Evolutionary conservation across 1,140 invertebrate species (phyloP).

Genomic region (Danaus plexippus): DNA sequence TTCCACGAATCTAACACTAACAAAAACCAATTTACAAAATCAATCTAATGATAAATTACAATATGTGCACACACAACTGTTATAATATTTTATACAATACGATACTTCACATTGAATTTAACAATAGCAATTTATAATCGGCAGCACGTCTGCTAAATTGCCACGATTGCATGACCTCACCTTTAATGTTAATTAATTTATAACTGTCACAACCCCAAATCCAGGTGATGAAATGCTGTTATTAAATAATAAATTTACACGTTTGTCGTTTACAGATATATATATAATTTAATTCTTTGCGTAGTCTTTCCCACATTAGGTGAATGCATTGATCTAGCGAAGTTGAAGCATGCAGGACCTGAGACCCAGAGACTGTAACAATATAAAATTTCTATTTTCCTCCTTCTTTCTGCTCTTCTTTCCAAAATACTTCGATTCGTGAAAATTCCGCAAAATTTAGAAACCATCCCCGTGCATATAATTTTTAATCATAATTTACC

Average conservation of each 20-base stretch:
- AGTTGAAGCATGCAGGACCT: conserved; percentile 51
- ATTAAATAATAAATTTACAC: too few relatives aligned
- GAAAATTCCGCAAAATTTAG: conserved; percentile 61
- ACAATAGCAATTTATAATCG: conserved; percentile 37
- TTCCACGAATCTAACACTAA: conserved; percentile 63
- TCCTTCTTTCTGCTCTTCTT: conserved; percentile 41
- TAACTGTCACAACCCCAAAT: conserved; percentile 16
- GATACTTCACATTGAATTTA: conserved; percentile 27
- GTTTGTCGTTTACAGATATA: neutral
- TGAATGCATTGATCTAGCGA: conserved; percentile 39
- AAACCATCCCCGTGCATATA: conserved; percentile 58
- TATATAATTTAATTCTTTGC: conserved; percentile 13
- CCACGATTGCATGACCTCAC: conserved; percentile 57
- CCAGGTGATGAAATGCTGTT: neutral
- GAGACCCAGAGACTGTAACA: conserved; percentile 25
- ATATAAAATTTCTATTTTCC: conserved; percentile 31
- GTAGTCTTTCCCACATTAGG: conserved; percentile 24
- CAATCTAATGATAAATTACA: conserved; percentile 6
- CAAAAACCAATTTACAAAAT: conserved; percentile 10
- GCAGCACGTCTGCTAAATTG: conserved; percentile 42
- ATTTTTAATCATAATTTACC: conserved; percentile 47
- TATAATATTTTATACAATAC: conserved; percentile 10
- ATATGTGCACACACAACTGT: conserved; percentile 16
- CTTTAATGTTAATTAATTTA: conserved; percentile 19
- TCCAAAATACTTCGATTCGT: conserved; percentile 57